A percentile compares a stretch with the other conserved stretches of the same genome.
Evolutionary conservation across 2,797 vertebrate species (phyloP).

Genomic region (Eurystomus glaucurus): DNA sequence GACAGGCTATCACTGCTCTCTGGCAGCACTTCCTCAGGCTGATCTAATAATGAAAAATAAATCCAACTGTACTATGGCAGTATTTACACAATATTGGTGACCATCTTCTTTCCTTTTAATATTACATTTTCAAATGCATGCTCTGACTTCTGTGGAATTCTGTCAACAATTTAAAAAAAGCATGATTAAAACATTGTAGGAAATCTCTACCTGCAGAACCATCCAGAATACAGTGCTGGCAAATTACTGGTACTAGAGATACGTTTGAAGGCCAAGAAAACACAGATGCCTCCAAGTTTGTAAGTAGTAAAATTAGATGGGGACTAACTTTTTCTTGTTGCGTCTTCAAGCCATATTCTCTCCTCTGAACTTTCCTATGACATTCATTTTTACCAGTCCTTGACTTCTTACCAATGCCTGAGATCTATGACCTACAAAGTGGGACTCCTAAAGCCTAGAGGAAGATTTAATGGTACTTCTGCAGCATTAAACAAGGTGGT

Average conservation of each 20-base stretch:
- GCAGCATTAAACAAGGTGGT: slow-evolving; percentile 20
- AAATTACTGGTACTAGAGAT: background rate
- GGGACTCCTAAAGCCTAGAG: background rate
- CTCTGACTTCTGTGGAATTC: background rate
- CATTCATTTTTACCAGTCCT: background rate
- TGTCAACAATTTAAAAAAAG: background rate
- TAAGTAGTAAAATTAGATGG: background rate
- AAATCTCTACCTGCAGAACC: background rate
- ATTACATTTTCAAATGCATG: background rate
- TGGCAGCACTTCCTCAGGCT: slow-evolving; percentile 60
- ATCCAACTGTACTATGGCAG: slow-evolving; percentile 12
- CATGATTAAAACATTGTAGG: background rate
- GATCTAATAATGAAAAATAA: slow-evolving; percentile 73
- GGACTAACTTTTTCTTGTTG: background rate
- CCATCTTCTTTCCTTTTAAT: background rate
- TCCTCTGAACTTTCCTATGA: background rate
- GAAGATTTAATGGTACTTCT: slow-evolving; percentile 6
- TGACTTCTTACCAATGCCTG: background rate
- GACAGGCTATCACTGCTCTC: slow-evolving; percentile 51
- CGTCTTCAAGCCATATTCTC: background rate
- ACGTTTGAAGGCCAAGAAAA: background rate
- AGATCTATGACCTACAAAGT: slow-evolving; percentile 5
- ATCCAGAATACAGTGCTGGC: background rate
- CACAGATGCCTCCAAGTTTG: background rate
- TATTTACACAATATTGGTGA: slow-evolving; percentile 50